phyloP scores from a whole-genome alignment of 2,888 invertebrate species.

The Lucinisca nassula region DNA sequence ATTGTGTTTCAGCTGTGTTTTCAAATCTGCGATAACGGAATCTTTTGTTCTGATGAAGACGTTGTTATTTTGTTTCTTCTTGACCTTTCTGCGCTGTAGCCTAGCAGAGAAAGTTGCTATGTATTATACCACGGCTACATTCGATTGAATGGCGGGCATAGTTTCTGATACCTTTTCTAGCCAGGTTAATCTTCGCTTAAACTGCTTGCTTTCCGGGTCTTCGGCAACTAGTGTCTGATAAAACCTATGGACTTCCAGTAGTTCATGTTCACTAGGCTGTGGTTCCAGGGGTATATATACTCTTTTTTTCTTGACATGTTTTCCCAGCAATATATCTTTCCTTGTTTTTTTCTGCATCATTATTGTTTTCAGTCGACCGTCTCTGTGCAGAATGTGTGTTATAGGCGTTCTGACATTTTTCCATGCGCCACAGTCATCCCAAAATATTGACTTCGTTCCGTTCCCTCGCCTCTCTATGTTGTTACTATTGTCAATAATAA shows the following conservation, averaged over 20 bases:
- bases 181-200: background rate
- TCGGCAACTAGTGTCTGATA: background rate
- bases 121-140: background rate
- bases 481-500: background rate
- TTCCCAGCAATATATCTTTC: too few relatives aligned
- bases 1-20: background rate
- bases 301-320: too few relatives aligned
- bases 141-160: background rate
- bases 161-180: background rate
- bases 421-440: slow-evolving; percentile 51
- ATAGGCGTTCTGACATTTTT: background rate
- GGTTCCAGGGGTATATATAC: background rate
- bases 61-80: background rate
- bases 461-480: background rate
- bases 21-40: background rate
- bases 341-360: too few relatives aligned
- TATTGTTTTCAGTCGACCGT: background rate
- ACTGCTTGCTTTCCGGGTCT: background rate
- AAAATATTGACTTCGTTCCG: background rate
- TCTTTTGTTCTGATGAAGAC: background rate
- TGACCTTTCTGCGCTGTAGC: background rate
- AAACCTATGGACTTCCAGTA: too few relatives aligned
- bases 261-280: too few relatives aligned
- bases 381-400: background rate
- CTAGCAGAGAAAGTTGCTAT: background rate